Base-by-base conservation (phyloP, 2,113 vertebrate species). In the Cercocebus atys region DNA sequence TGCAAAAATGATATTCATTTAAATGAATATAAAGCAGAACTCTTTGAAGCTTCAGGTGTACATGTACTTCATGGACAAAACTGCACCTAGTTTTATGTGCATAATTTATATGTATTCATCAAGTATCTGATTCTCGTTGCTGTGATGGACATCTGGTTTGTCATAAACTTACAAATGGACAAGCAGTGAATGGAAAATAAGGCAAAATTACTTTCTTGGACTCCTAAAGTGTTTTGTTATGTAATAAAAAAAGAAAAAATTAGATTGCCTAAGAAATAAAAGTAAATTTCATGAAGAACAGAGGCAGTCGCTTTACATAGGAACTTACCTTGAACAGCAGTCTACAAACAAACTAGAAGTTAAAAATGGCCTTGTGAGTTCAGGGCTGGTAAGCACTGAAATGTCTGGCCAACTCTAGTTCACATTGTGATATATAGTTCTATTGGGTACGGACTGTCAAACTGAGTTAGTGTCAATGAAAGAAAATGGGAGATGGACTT, bases 391-490 rank as follows among this genome's bases (percentile, higher is more conserved):
- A 76, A 97, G 35, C 75, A 88, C 90, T 90, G 80, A 92, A 96
- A 95, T 50, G 50, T 72, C 95, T 94, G 64, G 95, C 87, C 87
- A 87, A 68, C 50, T 88, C 83, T 81, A 8, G 50, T 55, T 96
- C 94, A 92, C 80, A 64, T 50, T 8, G 70, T 95, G 75, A 95
- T 96, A 55, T 82, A 92, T 30, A 59, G 61, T 93, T 87, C 97
- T 98, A 76, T 50, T 43, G 92, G 87, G 92, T 93, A 45, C 23
- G 72, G 32, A 87, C 90, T 97, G 94, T 96, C 96, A 96, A 66
- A 94, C 79, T 92, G 97, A 98, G 98, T 98, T 97, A 93, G 38
- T 96, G 87, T 92, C 96, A 82, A 9, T 92, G 95, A 97, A 92
- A 94, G 90, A 95, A 96, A 95, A 96, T 90, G 32, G 52, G 59